Conservation (phyloP, 2,797 vertebrate species). For the Staurois parvus region DNA sequence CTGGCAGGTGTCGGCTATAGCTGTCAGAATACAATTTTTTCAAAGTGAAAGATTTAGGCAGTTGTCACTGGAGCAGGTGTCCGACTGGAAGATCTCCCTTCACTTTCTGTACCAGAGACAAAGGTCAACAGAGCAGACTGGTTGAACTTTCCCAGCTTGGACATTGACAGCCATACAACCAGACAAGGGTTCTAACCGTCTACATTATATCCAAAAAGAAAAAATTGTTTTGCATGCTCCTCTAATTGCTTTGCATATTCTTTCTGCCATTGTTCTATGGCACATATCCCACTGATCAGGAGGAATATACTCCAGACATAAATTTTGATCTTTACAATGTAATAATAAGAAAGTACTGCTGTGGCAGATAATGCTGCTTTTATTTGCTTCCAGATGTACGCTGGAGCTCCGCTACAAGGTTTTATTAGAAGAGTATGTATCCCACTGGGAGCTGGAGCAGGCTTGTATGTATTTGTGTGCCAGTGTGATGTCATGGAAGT, state of each 20-base stretch:
- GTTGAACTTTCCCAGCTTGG: too few relatives aligned
- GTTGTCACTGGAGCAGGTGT: too few relatives aligned
- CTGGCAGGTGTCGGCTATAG: too few relatives aligned
- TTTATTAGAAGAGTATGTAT: conserved; percentile 36
- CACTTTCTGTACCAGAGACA: too few relatives aligned
- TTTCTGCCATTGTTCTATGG: neutral
- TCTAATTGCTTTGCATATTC: neutral
- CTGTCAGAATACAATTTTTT: too few relatives aligned
- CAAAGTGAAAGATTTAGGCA: too few relatives aligned
- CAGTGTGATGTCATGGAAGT: neutral
- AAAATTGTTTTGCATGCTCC: too few relatives aligned
- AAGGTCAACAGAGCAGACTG: too few relatives aligned
- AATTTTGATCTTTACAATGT: neutral
- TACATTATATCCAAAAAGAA: too few relatives aligned
- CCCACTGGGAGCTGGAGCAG: conserved; percentile 1
- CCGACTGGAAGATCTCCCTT: too few relatives aligned
- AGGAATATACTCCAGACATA: neutral
- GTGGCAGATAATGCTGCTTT: conserved; percentile 34
- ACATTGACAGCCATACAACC: too few relatives aligned
- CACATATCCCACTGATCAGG: neutral
- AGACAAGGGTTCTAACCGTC: too few relatives aligned
- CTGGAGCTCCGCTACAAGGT: conserved; percentile 1
- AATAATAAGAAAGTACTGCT: conserved; percentile 21
- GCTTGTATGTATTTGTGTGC: neutral
- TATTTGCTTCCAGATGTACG: conserved; percentile 43